Evolutionary conservation across 2,888 invertebrate species (phyloP).

Genomic region (Amiota communis): DNA sequence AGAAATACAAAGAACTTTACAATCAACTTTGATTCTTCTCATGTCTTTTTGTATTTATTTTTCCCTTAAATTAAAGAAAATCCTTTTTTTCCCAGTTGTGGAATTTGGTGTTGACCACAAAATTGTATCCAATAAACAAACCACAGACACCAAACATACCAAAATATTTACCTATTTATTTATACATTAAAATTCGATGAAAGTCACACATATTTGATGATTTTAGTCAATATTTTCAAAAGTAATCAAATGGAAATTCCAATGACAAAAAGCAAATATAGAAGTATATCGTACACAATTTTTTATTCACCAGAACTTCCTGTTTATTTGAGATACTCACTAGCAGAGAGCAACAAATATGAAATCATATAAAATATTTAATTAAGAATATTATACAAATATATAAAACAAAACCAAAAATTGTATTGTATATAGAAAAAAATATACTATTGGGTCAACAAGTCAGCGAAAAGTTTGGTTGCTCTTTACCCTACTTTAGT

Average conservation of each 20-base stretch:
- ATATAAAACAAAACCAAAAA: neutral
- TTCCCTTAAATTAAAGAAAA: too few relatives aligned
- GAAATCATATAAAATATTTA: neutral
- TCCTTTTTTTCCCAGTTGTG: too few relatives aligned
- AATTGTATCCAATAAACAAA: too few relatives aligned
- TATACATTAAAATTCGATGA: constrained; percentile 29
- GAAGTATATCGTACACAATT: too few relatives aligned
- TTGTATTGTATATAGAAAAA: neutral
- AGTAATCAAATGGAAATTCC: constrained; percentile 11
- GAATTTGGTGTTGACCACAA: too few relatives aligned
- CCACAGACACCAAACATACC: neutral
- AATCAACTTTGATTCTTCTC: constrained; percentile 1
- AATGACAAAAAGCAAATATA: constrained; percentile 1
- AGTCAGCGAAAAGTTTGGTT: neutral
- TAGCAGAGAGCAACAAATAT: neutral
- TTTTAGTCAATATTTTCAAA: constrained; percentile 19
- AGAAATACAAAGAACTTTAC: neutral
- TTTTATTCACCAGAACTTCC: neutral
- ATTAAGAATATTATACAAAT: neutral
- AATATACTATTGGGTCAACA: constrained; percentile 4
- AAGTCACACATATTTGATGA: constrained; percentile 4
- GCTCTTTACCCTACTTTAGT: too few relatives aligned
- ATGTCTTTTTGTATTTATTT: neutral
- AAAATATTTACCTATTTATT: constrained; percentile 25
- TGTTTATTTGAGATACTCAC: neutral